A percentile compares a stretch with the other conserved stretches of the same genome.
Conservation (phyloP, 1,140 invertebrate species). For the Bombus soroeensis region DNA sequence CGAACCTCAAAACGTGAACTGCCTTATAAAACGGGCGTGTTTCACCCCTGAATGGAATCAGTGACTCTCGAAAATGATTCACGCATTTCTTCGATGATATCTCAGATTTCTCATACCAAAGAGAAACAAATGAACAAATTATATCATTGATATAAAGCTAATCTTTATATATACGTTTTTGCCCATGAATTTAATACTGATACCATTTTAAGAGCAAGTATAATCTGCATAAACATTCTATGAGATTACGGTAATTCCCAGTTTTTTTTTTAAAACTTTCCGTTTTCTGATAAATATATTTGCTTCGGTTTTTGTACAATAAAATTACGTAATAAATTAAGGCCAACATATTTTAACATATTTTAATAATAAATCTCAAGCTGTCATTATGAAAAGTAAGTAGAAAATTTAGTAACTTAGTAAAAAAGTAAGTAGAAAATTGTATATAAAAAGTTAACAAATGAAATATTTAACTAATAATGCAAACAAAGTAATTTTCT, state of each 20-base stretch:
- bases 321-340: too few relatives aligned
- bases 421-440: too few relatives aligned
- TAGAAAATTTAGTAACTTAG: too few relatives aligned
- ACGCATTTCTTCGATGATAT: constrained; percentile 25
- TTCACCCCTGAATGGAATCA: constrained; percentile 45
- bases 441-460: not conserved
- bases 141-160: not conserved
- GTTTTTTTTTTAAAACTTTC: not conserved
- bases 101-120: not conserved
- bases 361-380: too few relatives aligned
- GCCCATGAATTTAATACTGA: not conserved
- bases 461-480: not conserved
- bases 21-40: constrained; percentile 11
- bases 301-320: not conserved
- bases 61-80: constrained; percentile 46
- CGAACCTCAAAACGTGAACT: constrained; percentile 45
- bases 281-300: not conserved
- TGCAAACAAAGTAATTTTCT: not conserved
- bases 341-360: too few relatives aligned
- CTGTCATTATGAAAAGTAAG: too few relatives aligned
- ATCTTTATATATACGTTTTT: not conserved
- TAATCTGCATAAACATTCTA: not conserved
- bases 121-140: not conserved
- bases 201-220: not conserved
- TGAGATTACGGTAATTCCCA: not conserved